Conservation (phyloP, 2,113 vertebrate species). For the Lota lota region DNA sequence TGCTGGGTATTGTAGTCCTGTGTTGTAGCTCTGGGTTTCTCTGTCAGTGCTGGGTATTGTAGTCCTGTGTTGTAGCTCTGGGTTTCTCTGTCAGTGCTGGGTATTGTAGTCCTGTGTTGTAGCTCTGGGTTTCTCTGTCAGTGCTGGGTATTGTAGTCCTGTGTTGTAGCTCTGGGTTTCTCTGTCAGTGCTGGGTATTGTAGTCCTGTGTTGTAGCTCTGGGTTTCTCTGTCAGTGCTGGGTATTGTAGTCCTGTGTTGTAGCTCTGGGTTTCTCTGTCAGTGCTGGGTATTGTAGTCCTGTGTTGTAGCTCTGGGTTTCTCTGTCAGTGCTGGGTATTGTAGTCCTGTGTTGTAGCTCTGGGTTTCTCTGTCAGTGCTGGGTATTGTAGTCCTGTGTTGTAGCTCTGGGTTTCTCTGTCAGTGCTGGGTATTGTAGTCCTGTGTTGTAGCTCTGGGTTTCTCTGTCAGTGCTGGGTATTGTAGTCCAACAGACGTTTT, state of each 20-base stretch:
- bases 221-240: background rate
- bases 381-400: too few species aligned
- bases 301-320: conserved; percentile 3
- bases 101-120: too few species aligned
- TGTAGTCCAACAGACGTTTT: too few species aligned
- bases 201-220: conserved; percentile 4
- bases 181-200: too few species aligned
- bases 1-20: too few species aligned
- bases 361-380: background rate
- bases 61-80: conserved; percentile 3
- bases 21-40: conserved; percentile 3
- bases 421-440: too few species aligned
- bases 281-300: too few species aligned
- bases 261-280: conserved; percentile 2
- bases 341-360: background rate
- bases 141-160: too few species aligned
- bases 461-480: background rate
- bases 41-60: too few species aligned
- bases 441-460: conserved; percentile 5
- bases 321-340: background rate
- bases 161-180: conserved; percentile 4
- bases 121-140: conserved; percentile 2
- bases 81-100: background rate
- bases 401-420: conserved; percentile 2
- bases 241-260: too few species aligned